These are phyloP conservation scores for Neocloeon triangulifer DNA, from an alignment of 1,140 invertebrate genomes.

Conservation along the genomic window DNA sequence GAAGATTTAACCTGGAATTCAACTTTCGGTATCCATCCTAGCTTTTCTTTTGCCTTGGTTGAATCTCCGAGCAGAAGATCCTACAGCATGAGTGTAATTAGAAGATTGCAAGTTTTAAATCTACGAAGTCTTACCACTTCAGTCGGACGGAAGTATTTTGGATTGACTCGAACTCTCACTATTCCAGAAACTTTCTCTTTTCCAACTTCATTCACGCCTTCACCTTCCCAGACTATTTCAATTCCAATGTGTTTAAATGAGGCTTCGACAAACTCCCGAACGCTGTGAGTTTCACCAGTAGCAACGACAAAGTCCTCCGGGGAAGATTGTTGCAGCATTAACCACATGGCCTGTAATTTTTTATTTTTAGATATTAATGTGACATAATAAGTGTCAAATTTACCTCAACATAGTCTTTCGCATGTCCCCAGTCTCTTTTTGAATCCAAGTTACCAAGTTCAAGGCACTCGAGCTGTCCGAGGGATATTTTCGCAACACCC, in stretches of 20 bases:
- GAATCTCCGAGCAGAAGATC: slow-evolving; percentile 78
- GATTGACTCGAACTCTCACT: slow-evolving; percentile 75
- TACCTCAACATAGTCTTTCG: slow-evolving; percentile 94
- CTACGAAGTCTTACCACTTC: slow-evolving; percentile 64
- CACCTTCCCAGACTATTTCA: slow-evolving; percentile 64
- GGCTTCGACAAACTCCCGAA: slow-evolving; percentile 86
- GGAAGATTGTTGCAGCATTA: slow-evolving; percentile 87
- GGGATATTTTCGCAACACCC: slow-evolving; percentile 84
- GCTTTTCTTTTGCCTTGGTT: slow-evolving; percentile 60
- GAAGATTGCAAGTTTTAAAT: slow-evolving; percentile 1
- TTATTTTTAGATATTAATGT: too few species aligned
- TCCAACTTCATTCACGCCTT: slow-evolving; percentile 50
- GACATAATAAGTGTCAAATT: too few species aligned
- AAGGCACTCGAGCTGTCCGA: slow-evolving; percentile 66
- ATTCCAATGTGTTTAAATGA: slow-evolving; percentile 62
- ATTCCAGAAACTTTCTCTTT: slow-evolving; percentile 56
- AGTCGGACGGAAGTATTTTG: slow-evolving; percentile 89
- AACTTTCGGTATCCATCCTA: slow-evolving; percentile 75
- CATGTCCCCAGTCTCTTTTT: slow-evolving; percentile 97
- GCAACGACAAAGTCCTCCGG: slow-evolving; percentile 97
- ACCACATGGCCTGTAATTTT: slow-evolving; percentile 94
- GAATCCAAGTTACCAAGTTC: slow-evolving; percentile 93
- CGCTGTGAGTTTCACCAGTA: slow-evolving; percentile 85
- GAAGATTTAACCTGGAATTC: slow-evolving; percentile 40
- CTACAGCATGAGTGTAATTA: slow-evolving; percentile 21